Conservation (phyloP, 1,140 invertebrate genomes). For the Trachelipus rathkii region DNA sequence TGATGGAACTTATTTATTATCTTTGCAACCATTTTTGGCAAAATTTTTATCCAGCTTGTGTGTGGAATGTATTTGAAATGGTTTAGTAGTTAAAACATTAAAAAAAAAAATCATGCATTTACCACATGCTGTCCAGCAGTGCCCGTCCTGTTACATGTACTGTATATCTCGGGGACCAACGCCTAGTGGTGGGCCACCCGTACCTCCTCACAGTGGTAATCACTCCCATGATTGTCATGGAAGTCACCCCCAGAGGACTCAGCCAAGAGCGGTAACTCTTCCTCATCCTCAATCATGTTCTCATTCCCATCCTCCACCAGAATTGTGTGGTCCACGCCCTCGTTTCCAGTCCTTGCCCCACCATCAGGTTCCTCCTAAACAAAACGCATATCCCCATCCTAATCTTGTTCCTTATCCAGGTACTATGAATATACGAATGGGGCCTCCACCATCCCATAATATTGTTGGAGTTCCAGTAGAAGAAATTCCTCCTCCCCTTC, state of each 20-base stretch:
- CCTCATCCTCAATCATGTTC: not conserved
- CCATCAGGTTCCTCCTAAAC: not conserved
- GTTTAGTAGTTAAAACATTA: too few species aligned
- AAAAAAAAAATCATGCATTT: not conserved
- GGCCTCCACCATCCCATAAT: not conserved
- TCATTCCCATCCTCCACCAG: not conserved
- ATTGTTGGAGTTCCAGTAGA: not conserved
- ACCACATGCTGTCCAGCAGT: not conserved
- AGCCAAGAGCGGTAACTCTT: not conserved
- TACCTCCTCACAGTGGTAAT: not conserved
- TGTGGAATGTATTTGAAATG: too few species aligned
- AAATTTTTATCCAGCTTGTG: too few species aligned
- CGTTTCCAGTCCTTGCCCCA: not conserved
- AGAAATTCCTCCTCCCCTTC: not conserved
- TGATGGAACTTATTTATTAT: too few species aligned
- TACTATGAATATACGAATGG: not conserved
- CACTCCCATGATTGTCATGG: not conserved
- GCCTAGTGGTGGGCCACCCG: not conserved
- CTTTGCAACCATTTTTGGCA: too few species aligned
- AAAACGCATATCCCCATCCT: not conserved
- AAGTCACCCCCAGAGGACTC: not conserved
- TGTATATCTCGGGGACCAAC: not conserved
- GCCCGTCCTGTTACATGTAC: constrained; percentile 2
- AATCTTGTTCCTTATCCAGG: not conserved
- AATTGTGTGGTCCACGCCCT: not conserved